Evolutionary conservation across 2,113 vertebrate genomes (phyloP), one percentile per base, ranked within the genome.

Genomic region (Malurus melanocephalus): DNA sequence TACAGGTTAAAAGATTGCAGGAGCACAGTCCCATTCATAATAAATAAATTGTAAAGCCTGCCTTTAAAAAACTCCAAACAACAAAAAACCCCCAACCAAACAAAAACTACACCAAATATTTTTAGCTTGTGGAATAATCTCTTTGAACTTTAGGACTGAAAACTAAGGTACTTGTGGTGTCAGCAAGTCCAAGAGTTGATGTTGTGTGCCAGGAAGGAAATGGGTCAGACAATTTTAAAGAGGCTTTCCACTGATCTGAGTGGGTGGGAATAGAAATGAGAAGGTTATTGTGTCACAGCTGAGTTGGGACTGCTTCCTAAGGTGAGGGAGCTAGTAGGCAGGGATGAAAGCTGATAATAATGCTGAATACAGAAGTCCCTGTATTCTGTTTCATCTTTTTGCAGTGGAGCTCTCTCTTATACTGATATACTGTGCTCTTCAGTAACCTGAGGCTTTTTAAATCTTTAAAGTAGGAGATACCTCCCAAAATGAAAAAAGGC

Each of bases 331-430:
- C 32, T 45, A 49, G 65, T 24, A 65, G 68, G 33, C 46, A 89
- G 43, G 79, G 43, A 43, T 80, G 56, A 62, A 69, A 80, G 79
- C 64, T 48, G 78, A 55, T 49, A 73, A 43, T 61, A 22, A 30
- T 42, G 52, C 53, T 55, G 71, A 72, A 28, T 40, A 30, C 23
- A 27, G 32, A 28, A 85, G 26, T 61, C 28, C 3, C 4, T 79
- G 26, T 65, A 18, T 73, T n/a, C 28, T 88, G 3, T 66, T 80
- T 27, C 48, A 43, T 46, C 46, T 38, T 62, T 57, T 33, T 33
- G 21, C 72, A 66, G 0, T 6, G 22, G 23, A 46, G 32, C 13
- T 40, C 33, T 32, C n/a, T 60, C 6, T 0, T 22, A 0, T n/a
- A 52, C 30, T 9, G 30, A 15, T 62, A 7, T 19, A 28, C 66